These are phyloP conservation scores for Rhineura floridana DNA, from an alignment of 2,113 vertebrate genomes.

Conservation along the genomic window DNA sequence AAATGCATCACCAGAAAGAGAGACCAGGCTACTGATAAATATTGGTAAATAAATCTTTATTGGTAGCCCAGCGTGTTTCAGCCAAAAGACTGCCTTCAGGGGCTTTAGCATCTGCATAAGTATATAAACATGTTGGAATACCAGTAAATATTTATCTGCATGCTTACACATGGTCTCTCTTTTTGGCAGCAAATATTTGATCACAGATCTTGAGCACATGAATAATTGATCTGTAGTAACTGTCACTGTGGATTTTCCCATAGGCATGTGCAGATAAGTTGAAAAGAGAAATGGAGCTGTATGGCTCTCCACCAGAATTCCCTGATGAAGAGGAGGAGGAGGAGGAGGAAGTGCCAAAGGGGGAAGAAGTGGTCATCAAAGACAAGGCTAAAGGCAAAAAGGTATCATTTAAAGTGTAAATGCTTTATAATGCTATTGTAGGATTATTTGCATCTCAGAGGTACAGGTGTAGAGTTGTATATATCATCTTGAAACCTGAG, in stretches of 20 bases:
- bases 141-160: too few species aligned
- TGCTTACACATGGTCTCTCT: too few species aligned
- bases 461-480: background rate
- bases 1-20: too few species aligned
- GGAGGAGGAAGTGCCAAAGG: conserved; percentile 77
- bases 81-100: too few species aligned
- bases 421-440: background rate
- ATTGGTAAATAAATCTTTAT: too few species aligned
- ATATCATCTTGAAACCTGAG: background rate
- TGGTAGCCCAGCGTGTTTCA: too few species aligned
- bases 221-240: fast-evolving
- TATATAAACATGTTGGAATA: too few species aligned
- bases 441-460: background rate
- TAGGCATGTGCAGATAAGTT: conserved; percentile 98
- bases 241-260: conserved; percentile 25
- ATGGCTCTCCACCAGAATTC: conserved; percentile 93
- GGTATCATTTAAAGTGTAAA: conserved; percentile 69
- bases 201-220: background rate
- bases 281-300: conserved; percentile 95
- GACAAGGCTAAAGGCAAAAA: conserved; percentile 97
- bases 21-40: too few species aligned
- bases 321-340: conserved; percentile 94
- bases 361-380: conserved; percentile 88
- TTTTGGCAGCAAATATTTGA: background rate
- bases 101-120: too few species aligned